phyloP scores from a whole-genome alignment of 2,888 invertebrate species.

The Esperia sulphurella region DNA sequence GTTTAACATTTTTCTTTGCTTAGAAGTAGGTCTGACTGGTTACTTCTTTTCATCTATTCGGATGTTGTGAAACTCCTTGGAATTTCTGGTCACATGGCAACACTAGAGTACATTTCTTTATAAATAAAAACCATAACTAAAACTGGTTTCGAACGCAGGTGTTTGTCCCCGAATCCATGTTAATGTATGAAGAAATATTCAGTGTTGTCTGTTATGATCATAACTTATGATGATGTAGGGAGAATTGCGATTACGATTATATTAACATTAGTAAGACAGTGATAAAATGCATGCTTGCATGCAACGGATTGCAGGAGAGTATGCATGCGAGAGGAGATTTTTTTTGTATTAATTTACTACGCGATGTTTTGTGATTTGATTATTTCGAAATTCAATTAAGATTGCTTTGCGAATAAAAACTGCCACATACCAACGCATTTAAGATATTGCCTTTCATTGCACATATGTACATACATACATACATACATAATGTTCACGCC shows the following conservation, averaged over 20 bases:
- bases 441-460: no score
- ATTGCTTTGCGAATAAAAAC: no score
- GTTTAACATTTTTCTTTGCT: no score
- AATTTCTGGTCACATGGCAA: no score
- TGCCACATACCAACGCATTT: no score
- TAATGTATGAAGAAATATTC: not conserved
- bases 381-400: not conserved
- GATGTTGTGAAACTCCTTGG: no score
- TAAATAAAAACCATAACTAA: not conserved
- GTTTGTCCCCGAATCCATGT: not conserved
- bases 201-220: not conserved
- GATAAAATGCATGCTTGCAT: slow-evolving; percentile 5
- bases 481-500: no score
- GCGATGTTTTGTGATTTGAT: not conserved
- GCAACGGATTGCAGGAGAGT: not conserved
- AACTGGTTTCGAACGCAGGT: not conserved
- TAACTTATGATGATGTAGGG: not conserved
- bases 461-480: no score
- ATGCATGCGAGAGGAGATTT: not conserved
- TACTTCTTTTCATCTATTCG: no score
- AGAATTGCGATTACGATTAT: not conserved
- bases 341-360: not conserved
- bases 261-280: slow-evolving; percentile 1
- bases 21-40: no score
- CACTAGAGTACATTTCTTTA: no score